Base-by-base conservation (phyloP, 2,888 invertebrate species). In the Gari tellinella region DNA sequence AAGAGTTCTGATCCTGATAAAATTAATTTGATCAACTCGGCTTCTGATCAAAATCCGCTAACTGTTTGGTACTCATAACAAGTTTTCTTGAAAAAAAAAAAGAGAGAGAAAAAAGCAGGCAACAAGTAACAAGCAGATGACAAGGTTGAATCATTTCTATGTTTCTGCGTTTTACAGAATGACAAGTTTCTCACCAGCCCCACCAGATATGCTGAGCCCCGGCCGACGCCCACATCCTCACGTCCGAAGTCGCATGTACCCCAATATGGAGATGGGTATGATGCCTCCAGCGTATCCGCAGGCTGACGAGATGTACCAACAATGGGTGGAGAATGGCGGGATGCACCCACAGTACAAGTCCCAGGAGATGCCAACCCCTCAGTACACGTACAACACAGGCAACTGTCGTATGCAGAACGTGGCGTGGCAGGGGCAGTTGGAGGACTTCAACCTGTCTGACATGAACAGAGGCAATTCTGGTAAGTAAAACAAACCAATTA, bases 121-220 rank as follows among this genome's bases (percentile, higher is more conserved):
- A 7, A 31, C 4, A 7, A 7, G 31, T 4, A 31, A 7, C 4
- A 31, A 7, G 31, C 4, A 31, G 31, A 31, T 31, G 31, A 31
- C 31, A 31, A 31, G 4, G 4, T 31, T 31, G 10, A 10, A 31
- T 43, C 7, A 43, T 8, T 8, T 8, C 43, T 31, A 8, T 43
- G n/a, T 4, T 43, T 43, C 19, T 43, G 15, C 55, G 19, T 66
- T 10, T 76, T 76, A 12, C 82, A 87, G 87, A 38, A 81, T 87
- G 81, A 74, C 73, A 45, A 77, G 79, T 49, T 85, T 72, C 70
- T 80, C 84, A 7, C 77, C 83, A 14, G 77, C 79, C 0, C 74
- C 84, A 25, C 77, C 82, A 19, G 73, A 73, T 25, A 75, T 84
- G 82, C 53, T 86, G 64, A 87, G 82, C 67, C 83, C 85, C n/a